Percentiles rank a stretch among this genome's conserved stretches.
These are phyloP conservation scores for Zoanthus sociatus DNA, from an alignment of 92 coral and sea anemone species.

Conservation along the genomic window DNA sequence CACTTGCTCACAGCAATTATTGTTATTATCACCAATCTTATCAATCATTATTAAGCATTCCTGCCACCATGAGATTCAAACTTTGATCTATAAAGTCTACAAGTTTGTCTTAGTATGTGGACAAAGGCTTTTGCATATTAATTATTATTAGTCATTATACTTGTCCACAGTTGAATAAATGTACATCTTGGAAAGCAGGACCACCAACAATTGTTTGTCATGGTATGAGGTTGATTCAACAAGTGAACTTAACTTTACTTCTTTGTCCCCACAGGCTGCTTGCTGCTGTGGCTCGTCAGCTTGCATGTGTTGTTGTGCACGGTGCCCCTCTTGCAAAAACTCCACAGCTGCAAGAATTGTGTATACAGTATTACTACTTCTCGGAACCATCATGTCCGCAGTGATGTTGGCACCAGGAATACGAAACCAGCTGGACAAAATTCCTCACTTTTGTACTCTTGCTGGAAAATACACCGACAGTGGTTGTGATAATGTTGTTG, in stretches of 20 bases:
- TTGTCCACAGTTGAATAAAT: no score
- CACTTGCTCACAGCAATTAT: no score
- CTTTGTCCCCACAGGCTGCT: constrained; percentile 74
- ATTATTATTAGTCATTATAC: no score
- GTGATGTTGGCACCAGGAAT: constrained; percentile 95
- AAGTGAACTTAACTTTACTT: not conserved
- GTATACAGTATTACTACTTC: constrained; percentile 86
- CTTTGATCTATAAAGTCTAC: no score
- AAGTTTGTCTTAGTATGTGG: no score
- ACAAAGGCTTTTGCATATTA: no score
- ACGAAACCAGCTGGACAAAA: constrained; percentile 76
- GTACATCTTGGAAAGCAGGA: no score
- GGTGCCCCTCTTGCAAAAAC: constrained; percentile 97
- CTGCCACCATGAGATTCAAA: no score
- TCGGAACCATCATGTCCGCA: constrained; percentile 92
- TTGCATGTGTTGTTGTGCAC: constrained; percentile 97
- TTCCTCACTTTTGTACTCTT: constrained; percentile 82
- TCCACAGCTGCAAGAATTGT: constrained; percentile 97
- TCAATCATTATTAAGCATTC: no score
- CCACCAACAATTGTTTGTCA: no score
- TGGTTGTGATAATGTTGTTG: constrained; percentile 85
- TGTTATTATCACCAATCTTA: no score
- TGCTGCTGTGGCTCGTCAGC: constrained; percentile 99
- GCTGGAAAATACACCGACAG: constrained; percentile 56
- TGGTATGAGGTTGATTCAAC: no score